Evolutionary conservation across 2,797 vertebrate genomes (phyloP).

Genomic region (Rachycentron canadum): DNA sequence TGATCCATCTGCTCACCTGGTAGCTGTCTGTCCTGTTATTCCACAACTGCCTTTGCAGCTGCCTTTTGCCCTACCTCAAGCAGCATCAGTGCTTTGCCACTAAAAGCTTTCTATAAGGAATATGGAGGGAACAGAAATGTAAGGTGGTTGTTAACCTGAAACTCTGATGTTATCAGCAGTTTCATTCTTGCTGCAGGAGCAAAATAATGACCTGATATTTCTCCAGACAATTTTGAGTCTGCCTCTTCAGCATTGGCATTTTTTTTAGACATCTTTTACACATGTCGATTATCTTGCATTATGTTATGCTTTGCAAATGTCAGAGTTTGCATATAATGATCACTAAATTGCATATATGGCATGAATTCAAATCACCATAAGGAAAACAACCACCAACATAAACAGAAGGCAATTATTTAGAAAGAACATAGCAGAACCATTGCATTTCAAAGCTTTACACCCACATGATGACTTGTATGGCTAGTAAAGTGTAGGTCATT

Average conservation of each 20-base stretch:
- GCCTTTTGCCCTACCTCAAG: slow-evolving; percentile 27
- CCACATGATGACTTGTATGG: slow-evolving; percentile 38
- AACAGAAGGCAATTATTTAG: slow-evolving; percentile 51
- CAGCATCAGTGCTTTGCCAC: slow-evolving; percentile 31
- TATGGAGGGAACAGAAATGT: slow-evolving; percentile 4
- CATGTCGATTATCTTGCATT: background rate
- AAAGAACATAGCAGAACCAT: slow-evolving; percentile 10
- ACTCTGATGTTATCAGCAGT: slow-evolving; percentile 16
- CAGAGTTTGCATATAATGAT: slow-evolving; percentile 28
- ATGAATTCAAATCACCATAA: slow-evolving; percentile 27
- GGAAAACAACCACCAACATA: slow-evolving; percentile 1
- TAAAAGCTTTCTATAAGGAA: slow-evolving; percentile 22
- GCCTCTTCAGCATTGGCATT: slow-evolving; percentile 7
- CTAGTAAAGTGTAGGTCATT: slow-evolving; percentile 46
- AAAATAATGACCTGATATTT: slow-evolving; percentile 35
- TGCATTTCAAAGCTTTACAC: slow-evolving; percentile 33
- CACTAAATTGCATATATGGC: slow-evolving; percentile 14
- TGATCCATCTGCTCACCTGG: slow-evolving; percentile 76
- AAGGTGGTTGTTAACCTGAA: slow-evolving; percentile 13
- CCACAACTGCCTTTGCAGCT: slow-evolving; percentile 35
- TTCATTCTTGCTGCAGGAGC: slow-evolving; percentile 15
- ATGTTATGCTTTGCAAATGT: background rate
- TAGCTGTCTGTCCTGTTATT: slow-evolving; percentile 62
- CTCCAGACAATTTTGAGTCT: slow-evolving; percentile 8
- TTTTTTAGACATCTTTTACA: slow-evolving; percentile 14